Evolutionary conservation across 2,113 vertebrate genomes (phyloP), one percentile per base, ranked within the genome.

Genomic region (Excalfactoria chinensis): DNA sequence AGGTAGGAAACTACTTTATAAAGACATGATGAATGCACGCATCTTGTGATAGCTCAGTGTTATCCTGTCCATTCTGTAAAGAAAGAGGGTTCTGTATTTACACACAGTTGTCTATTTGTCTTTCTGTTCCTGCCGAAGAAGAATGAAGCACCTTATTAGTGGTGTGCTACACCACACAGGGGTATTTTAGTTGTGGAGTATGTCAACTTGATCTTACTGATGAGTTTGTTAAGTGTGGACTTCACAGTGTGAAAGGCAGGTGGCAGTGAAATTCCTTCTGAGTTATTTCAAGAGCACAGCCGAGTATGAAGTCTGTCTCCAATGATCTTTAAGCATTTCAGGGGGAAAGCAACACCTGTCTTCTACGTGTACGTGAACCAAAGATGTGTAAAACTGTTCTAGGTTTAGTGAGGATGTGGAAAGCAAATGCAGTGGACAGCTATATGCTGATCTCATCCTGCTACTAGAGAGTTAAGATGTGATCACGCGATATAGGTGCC

Each of bases 1-100:
- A 99, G 98, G 99, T 99, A 95, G 41, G 30, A 34, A 34, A 90
- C 7, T 23, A 46, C 23, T 71, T 70, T 5, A 59, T 70, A 40
- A 15, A 90, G 1, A 73, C 11, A 3, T 51, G 25, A 58, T 64
- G 19, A 44, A 6, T 56, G 17, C 2, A 1, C 8, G 6, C 1
- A 10, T 70, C 3, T 78, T 56, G 19, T 46, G 26, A 28, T 28
- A 40, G 43, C 16, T 91, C 34, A 11, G 0, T 62, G 22, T 28
- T 81, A 20, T n/a, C 10, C 9, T 51, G 6, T 30, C 64, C 4
- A 7, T 18, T 60, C 26, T 34, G 16, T 40, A 60, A 2, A 41
- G 37, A 28, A 67, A 49, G 30, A 64, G 9, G 7, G 41, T 62
- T 5, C 13, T 73, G 11, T 34, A 5, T 69, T 88, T 67, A 34